phyloP scores from a whole-genome alignment of 1,140 invertebrate genomes.

The Chrysopa pallens region DNA sequence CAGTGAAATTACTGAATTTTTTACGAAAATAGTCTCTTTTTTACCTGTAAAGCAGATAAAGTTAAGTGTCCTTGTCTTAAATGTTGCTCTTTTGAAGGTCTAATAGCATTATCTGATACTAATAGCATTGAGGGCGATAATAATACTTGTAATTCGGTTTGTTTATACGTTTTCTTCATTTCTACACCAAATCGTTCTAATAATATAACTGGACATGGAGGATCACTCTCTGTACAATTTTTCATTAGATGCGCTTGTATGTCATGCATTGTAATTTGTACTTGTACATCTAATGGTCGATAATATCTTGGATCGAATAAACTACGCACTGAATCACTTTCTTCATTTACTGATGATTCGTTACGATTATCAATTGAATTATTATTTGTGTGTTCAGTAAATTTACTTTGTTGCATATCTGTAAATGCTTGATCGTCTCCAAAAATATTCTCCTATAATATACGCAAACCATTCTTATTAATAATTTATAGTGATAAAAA shows the following conservation, averaged over 20 bases:
- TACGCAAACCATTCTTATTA: too few relatives aligned
- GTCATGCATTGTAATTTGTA: conserved; percentile 88
- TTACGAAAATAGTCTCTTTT: neutral
- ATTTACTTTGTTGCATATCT: conserved; percentile 59
- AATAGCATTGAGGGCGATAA: conserved; percentile 76
- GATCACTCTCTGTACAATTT: conserved; percentile 71
- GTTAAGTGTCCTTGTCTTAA: conserved; percentile 77
- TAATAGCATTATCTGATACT: conserved; percentile 48
- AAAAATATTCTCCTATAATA: conserved; percentile 76
- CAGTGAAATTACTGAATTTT: too few relatives aligned
- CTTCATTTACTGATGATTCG: conserved; percentile 27
- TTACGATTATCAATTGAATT: conserved; percentile 22
- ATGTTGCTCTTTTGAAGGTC: conserved; percentile 51
- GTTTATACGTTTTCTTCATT: conserved; percentile 83
- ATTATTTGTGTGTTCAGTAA: conserved; percentile 24
- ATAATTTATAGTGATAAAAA: too few relatives aligned
- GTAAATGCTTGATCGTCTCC: conserved; percentile 88
- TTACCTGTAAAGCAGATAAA: conserved; percentile 71
- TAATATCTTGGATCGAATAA: conserved; percentile 73
- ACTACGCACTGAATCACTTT: conserved; percentile 29
- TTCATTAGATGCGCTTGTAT: conserved; percentile 85
- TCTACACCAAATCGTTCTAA: conserved; percentile 89
- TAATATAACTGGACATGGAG: conserved; percentile 76
- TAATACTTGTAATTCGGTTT: conserved; percentile 80
- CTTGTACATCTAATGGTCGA: conserved; percentile 75